phyloP scores from a whole-genome alignment of 92 coral and sea anemone genomes.

The Siderastrea siderea region DNA sequence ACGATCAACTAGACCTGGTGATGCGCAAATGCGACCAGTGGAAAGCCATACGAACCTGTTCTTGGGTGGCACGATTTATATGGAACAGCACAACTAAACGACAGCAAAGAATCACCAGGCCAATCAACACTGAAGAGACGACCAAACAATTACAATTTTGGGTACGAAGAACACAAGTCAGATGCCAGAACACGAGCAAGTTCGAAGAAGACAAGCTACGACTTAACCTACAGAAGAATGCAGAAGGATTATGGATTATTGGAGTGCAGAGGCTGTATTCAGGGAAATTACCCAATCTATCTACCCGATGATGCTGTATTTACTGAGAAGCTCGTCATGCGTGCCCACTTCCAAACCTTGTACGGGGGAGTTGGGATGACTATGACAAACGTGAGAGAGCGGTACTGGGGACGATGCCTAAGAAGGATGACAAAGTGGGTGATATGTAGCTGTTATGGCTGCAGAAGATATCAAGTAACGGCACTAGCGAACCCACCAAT shows the following conservation, averaged over 20 bases:
- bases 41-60: slow-evolving; percentile 34
- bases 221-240: slow-evolving; percentile 25
- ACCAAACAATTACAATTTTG: slow-evolving; percentile 1
- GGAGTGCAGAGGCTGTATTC: slow-evolving; percentile 37
- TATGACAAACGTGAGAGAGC: slow-evolving; percentile 4
- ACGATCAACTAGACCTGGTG: slow-evolving; percentile 36
- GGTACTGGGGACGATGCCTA: slow-evolving; percentile 23
- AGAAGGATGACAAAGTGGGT: not conserved
- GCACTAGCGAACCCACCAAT: slow-evolving; percentile 15
- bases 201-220: slow-evolving; percentile 32
- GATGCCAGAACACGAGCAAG: slow-evolving; percentile 8
- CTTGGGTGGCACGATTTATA: slow-evolving; percentile 33
- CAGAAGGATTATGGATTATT: not conserved
- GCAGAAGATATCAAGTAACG: slow-evolving; percentile 16
- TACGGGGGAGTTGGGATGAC: slow-evolving; percentile 28
- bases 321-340: slow-evolving; percentile 14
- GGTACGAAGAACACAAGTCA: slow-evolving; percentile 20
- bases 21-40: slow-evolving; percentile 47
- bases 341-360: slow-evolving; percentile 17
- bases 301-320: slow-evolving; percentile 21
- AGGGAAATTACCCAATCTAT: slow-evolving; percentile 33
- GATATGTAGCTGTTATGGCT: slow-evolving; percentile 14
- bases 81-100: slow-evolving; percentile 25
- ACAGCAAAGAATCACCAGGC: slow-evolving; percentile 22
- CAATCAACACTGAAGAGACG: slow-evolving; percentile 19